Evolutionary conservation across 2,888 invertebrate species (phyloP).

Genomic region (Microctonus aethiopoides): DNA sequence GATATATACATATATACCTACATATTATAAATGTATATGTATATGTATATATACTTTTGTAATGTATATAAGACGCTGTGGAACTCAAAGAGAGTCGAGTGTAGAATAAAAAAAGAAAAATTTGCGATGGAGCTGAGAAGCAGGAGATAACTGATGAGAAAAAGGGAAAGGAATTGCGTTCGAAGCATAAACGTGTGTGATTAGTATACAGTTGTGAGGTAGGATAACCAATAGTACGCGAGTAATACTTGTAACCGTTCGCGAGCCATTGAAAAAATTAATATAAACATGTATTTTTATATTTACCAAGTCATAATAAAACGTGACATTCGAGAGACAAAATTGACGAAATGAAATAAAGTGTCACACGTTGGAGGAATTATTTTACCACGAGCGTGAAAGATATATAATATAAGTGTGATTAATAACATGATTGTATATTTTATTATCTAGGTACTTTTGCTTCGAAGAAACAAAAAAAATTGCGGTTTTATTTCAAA

Average conservation of each 20-base stretch:
- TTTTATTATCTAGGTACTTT: too few species aligned
- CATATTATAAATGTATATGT: too few species aligned
- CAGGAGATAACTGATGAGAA: background rate
- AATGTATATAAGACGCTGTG: conserved; percentile 15
- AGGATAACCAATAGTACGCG: background rate
- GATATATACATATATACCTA: background rate
- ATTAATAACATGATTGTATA: too few species aligned
- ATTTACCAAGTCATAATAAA: background rate
- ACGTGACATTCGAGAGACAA: background rate
- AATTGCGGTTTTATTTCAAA: too few species aligned
- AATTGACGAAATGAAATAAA: background rate
- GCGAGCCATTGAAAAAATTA: background rate
- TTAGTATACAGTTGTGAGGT: background rate
- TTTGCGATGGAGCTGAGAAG: background rate
- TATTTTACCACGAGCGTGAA: too few species aligned
- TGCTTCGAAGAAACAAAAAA: too few species aligned
- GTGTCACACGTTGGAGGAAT: too few species aligned
- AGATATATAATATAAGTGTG: too few species aligned
- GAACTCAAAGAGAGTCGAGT: conserved; percentile 32
- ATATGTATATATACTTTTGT: background rate
- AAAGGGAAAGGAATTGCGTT: background rate
- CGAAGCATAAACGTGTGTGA: conserved; percentile 7
- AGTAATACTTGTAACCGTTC: too few species aligned
- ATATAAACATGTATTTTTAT: too few species aligned
- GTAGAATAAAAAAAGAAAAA: conserved; percentile 21